These are phyloP conservation scores for Himalopsyche anomala DNA, from an alignment of 2,888 invertebrate genomes.

Conservation along the genomic window DNA sequence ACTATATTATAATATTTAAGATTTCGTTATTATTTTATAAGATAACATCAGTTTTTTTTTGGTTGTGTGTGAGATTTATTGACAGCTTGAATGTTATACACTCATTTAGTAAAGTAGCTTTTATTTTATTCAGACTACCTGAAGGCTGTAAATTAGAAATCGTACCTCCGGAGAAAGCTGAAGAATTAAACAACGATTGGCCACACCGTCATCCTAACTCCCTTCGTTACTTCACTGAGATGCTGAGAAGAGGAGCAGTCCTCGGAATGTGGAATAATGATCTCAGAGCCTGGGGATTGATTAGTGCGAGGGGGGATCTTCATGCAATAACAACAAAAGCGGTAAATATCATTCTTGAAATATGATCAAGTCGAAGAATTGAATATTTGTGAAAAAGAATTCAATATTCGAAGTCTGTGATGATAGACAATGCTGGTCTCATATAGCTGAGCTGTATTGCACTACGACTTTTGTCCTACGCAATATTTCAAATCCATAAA, in stretches of 20 bases:
- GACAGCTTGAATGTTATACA: not conserved
- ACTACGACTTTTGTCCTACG: too few species aligned
- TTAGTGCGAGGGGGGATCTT: slow-evolving; percentile 50
- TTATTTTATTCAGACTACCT: not conserved
- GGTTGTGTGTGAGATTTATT: not conserved
- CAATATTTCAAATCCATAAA: too few species aligned
- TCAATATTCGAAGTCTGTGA: too few species aligned
- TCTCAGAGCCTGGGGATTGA: slow-evolving; percentile 53
- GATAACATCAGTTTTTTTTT: too few species aligned
- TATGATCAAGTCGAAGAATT: not conserved
- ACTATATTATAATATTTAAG: too few species aligned
- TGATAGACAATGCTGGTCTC: too few species aligned
- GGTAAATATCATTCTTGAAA: slow-evolving; percentile 28
- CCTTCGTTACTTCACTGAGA: slow-evolving; percentile 46
- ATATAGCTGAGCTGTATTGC: too few species aligned
- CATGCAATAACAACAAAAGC: slow-evolving; percentile 51
- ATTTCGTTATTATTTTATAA: too few species aligned
- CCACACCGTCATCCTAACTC: slow-evolving; percentile 53
- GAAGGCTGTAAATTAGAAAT: slow-evolving; percentile 29
- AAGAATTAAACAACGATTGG: slow-evolving; percentile 48
- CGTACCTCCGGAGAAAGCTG: slow-evolving; percentile 7
- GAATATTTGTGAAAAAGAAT: too few species aligned
- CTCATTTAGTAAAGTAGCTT: not conserved
- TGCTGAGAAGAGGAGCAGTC: slow-evolving; percentile 45
- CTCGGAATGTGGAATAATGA: slow-evolving; percentile 41